phyloP scores from a whole-genome alignment of 2,113 vertebrate genomes.

The Notarius lentiginosus region DNA sequence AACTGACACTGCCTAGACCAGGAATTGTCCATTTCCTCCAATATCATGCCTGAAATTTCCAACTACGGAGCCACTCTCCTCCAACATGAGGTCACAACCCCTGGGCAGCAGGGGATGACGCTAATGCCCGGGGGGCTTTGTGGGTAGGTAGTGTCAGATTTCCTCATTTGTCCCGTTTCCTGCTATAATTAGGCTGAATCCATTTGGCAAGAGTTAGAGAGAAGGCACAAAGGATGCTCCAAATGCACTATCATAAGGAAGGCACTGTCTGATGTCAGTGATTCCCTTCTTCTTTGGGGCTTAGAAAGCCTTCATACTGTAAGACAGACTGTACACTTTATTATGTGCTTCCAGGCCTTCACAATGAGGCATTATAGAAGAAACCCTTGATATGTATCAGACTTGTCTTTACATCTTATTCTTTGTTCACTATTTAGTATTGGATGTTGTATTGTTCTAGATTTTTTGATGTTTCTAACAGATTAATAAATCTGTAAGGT shows the following conservation, averaged over 20 bases:
- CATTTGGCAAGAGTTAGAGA: conserved; percentile 58
- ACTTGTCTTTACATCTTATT: conserved; percentile 21
- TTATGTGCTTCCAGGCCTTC: conserved; percentile 32
- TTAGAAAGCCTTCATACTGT: neutral
- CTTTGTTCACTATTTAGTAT: conserved; percentile 26
- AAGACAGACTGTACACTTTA: conserved; percentile 2
- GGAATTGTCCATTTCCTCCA: conserved; percentile 48
- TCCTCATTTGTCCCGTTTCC: conserved; percentile 62
- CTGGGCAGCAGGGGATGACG: conserved; percentile 67
- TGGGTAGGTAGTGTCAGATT: conserved; percentile 76
- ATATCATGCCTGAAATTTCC: conserved; percentile 74
- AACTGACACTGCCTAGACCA: conserved; percentile 49
- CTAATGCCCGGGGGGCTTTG: conserved; percentile 66
- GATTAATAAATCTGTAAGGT: neutral
- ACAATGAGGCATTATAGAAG: conserved; percentile 47
- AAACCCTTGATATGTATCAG: conserved; percentile 33
- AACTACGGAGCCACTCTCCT: conserved; percentile 7
- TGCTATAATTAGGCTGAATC: conserved; percentile 69
- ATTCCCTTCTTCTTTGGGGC: conserved; percentile 5
- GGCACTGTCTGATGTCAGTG: conserved; percentile 32
- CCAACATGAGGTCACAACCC: conserved; percentile 75
- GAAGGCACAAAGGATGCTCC: conserved; percentile 37
- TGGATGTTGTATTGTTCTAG: neutral
- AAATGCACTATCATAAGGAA: conserved; percentile 32
- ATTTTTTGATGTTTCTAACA: neutral